Evolutionary conservation across 2,888 invertebrate genomes (phyloP).

Genomic region (Trimorus sp.): DNA sequence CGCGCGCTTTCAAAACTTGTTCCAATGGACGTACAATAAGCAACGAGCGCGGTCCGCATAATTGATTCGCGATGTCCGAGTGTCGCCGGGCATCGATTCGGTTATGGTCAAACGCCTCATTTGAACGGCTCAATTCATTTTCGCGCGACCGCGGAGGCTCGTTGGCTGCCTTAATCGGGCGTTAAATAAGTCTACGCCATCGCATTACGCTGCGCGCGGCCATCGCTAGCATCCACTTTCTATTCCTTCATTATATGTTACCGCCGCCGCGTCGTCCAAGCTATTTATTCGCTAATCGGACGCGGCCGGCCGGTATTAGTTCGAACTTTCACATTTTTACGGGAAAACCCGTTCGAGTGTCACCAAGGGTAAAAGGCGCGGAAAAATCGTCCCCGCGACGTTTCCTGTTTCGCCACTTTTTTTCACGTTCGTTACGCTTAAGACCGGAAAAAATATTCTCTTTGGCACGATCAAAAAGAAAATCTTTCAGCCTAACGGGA

Average conservation of each 20-base stretch:
- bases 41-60: slow-evolving; percentile 27
- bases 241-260: slow-evolving; percentile 32
- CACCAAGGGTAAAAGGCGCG: neutral
- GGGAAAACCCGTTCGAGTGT: neutral
- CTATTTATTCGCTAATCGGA: neutral
- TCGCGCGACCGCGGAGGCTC: slow-evolving; percentile 48
- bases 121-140: slow-evolving; percentile 61
- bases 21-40: slow-evolving; percentile 40
- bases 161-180: slow-evolving; percentile 55
- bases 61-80: slow-evolving; percentile 55
- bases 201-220: slow-evolving; percentile 43
- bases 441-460: neutral
- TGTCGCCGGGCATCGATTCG: slow-evolving; percentile 50
- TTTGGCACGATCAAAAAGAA: neutral
- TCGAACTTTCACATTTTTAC: slow-evolving; percentile 6
- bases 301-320: neutral
- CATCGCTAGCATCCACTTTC: slow-evolving; percentile 52
- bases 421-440: neutral
- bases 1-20: slow-evolving; percentile 15
- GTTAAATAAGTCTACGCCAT: slow-evolving; percentile 59
- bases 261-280: slow-evolving; percentile 4
- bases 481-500: no score
- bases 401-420: no score
- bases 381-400: neutral
- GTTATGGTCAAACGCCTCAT: slow-evolving; percentile 54